Evolutionary conservation across 2,113 vertebrate species (phyloP).

Genomic region (Cyanocitta stelleri): DNA sequence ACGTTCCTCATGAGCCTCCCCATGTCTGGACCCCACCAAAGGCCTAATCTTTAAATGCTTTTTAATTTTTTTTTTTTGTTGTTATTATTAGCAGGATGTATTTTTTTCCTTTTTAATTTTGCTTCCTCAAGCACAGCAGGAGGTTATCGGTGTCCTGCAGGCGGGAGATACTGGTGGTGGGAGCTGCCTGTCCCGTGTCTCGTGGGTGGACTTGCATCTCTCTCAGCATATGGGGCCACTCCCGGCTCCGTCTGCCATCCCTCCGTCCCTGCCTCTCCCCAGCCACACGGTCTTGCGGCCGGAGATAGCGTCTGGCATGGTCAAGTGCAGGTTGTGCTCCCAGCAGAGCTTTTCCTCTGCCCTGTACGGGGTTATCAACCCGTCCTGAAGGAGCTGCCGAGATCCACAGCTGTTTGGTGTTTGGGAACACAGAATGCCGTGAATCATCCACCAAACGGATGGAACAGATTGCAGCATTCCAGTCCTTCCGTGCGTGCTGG

Average conservation of each 20-base stretch:
- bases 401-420: not conserved
- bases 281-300: not conserved
- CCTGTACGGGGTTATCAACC: not conserved
- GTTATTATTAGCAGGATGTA: not conserved
- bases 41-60: not conserved
- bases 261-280: not conserved
- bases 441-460: not conserved
- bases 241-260: not conserved
- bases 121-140: not conserved
- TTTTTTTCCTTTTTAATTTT: not conserved
- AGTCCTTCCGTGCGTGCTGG: rapidly evolving
- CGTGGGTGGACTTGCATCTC: not conserved
- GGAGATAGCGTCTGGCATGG: not conserved
- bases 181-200: not conserved
- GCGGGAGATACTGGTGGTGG: not conserved
- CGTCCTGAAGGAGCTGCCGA: not conserved
- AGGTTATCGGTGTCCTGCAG: conserved; percentile 11
- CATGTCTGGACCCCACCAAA: not conserved
- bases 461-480: not conserved
- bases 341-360: not conserved
- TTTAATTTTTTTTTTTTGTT: no score
- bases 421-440: not conserved
- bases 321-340: not conserved
- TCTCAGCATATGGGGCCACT: not conserved
- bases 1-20: not conserved